Evolutionary conservation across 2,113 vertebrate genomes (phyloP).

Genomic region (Callipepla californica): DNA sequence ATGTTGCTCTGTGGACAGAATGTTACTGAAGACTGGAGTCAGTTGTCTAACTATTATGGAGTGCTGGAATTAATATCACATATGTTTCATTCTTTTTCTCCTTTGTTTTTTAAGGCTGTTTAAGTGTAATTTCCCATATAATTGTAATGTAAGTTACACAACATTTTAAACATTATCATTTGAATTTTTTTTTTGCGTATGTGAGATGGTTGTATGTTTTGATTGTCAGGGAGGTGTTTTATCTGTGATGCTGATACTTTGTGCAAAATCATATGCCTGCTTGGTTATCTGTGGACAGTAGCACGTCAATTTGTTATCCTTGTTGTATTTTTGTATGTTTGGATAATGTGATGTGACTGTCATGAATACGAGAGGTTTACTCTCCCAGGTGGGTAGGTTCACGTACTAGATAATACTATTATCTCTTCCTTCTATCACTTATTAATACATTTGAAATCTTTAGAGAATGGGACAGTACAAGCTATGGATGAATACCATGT

Average conservation of each 20-base stretch:
- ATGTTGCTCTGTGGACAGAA: background rate
- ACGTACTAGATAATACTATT: background rate
- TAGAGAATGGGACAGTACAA: background rate
- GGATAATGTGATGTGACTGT: background rate
- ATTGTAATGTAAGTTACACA: background rate
- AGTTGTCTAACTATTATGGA: background rate
- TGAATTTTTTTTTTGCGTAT: background rate
- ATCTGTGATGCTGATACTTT: background rate
- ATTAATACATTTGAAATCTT: background rate
- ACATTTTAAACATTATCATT: background rate
- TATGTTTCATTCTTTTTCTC: background rate
- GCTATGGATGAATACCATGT: background rate
- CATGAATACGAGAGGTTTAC: background rate
- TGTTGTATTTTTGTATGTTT: background rate
- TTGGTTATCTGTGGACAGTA: background rate
- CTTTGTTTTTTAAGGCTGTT: background rate
- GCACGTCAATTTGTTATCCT: background rate
- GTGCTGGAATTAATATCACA: background rate
- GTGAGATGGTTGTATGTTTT: background rate
- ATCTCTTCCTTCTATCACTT: background rate
- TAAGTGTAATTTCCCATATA: background rate
- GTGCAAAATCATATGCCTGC: background rate
- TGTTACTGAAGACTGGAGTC: background rate
- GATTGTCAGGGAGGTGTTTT: background rate
- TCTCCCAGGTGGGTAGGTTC: background rate